Base-by-base conservation (phyloP, 2,113 vertebrate species). In the Calidris pygmaea region DNA sequence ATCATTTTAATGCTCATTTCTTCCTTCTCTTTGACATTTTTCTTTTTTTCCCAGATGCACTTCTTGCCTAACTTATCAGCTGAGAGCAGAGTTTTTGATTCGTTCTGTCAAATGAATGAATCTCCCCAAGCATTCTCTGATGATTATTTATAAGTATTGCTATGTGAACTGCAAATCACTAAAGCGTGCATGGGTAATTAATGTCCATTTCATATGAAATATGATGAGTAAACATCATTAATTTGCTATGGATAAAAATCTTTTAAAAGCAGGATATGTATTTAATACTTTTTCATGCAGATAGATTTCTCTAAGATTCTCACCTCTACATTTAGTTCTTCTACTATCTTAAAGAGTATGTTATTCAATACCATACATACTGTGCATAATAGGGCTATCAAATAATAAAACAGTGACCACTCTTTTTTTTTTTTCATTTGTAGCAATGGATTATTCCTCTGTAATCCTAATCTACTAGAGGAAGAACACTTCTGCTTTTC, bases 101-200 rank as follows among this genome's bases (percentile, higher is more conserved):
- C 68, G 67, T 91, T 87, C 81, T 94, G 80, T 94, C 74, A 84
- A 91, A 84, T 71, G 83, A 95, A 80, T 92, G 45, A 93, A 91
- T 90, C 55, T 96, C 85, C 83, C 68, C 59, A 88, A 82, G 80
- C 77, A 82, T 95, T 94, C 97, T 95, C 73, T 91, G 65, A 83
- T 89, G 47, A 85, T 95, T 93, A 95, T 96, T 96, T 95, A 71
- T 96, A 95, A 96, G 58, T 65, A 92, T 80, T 85, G 80, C 80
- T 26, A 68, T 85, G 35, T 90, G 88, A 96, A 86, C 78, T 85
- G 83, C 47, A 96, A 94, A 93, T 75, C 67, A 60, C 63, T 70
- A 86, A 93, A 84, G 32, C 41, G 80, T 75, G 67, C 56, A 85
- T 88, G 58, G 14, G 75, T 74, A 97, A 84, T 95, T 96, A 96